Conservation (phyloP, 2,888 invertebrate species). For the Geophilus truncorum region DNA sequence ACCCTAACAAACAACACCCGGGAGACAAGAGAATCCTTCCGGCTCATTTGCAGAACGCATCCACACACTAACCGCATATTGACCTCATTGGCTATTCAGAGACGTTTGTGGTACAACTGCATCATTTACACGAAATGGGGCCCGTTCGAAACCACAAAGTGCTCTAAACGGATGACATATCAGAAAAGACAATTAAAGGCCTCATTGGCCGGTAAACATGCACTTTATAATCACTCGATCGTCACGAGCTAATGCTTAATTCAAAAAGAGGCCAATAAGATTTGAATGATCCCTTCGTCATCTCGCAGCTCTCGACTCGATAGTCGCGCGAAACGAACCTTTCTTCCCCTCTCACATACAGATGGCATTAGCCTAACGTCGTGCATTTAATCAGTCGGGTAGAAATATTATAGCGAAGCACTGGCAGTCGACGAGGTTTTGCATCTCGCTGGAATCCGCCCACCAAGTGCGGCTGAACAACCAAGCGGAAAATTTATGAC, state of each 20-base stretch:
- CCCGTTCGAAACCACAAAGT: neutral
- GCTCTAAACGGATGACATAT: neutral
- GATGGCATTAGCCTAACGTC: neutral
- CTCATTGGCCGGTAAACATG: neutral
- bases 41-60: neutral
- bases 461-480: neutral
- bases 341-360: neutral
- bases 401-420: neutral
- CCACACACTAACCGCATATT: neutral
- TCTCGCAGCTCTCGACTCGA: neutral
- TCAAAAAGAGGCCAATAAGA: neutral
- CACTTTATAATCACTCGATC: neutral
- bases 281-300: neutral
- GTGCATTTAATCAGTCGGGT: neutral
- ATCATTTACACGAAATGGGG: conserved; percentile 3
- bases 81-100: conserved; percentile 10
- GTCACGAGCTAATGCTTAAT: neutral
- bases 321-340: neutral
- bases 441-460: conserved; percentile 10
- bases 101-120: neutral
- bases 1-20: neutral
- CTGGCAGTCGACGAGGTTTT: neutral
- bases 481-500: neutral
- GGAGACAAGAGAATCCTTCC: neutral
- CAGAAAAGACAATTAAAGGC: neutral